Evolutionary conservation across 2,797 vertebrate genomes (phyloP).

Genomic region (Girardinus metallicus): DNA sequence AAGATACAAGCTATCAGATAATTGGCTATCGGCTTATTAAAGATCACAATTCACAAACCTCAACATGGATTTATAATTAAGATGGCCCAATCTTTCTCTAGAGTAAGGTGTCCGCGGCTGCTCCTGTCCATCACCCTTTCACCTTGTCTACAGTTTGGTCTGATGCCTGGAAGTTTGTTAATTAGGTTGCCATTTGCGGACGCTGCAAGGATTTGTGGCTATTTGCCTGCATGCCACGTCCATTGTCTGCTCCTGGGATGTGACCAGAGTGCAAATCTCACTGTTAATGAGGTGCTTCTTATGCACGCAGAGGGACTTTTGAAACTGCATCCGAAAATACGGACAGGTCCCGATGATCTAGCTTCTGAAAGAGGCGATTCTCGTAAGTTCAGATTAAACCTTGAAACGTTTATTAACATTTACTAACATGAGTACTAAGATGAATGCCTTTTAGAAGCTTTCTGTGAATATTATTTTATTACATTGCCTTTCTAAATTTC

Average conservation of each 20-base stretch:
- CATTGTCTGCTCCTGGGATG: slow-evolving; percentile 48
- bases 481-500: slow-evolving; percentile 12
- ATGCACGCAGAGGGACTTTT: slow-evolving; percentile 30
- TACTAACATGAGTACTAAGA: slow-evolving; percentile 4
- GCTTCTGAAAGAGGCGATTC: slow-evolving; percentile 25
- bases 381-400: slow-evolving; percentile 8
- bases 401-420: slow-evolving; percentile 18
- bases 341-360: slow-evolving; percentile 28
- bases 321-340: slow-evolving; percentile 41
- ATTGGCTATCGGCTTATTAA: slow-evolving; percentile 51
- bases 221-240: slow-evolving; percentile 49
- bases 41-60: slow-evolving; percentile 47
- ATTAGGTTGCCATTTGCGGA: slow-evolving; percentile 69
- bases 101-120: slow-evolving; percentile 27
- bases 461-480: not conserved
- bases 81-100: slow-evolving; percentile 49
- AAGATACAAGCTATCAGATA: slow-evolving; percentile 39
- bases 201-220: slow-evolving; percentile 58
- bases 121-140: slow-evolving; percentile 50
- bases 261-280: slow-evolving; percentile 67
- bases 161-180: slow-evolving; percentile 59
- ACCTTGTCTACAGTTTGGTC: slow-evolving; percentile 54
- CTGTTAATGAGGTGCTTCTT: slow-evolving; percentile 69
- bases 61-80: slow-evolving; percentile 53
- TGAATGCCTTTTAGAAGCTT: not conserved